phyloP scores from a whole-genome alignment of 2,113 vertebrate genomes.

The Tachycineta bicolor region DNA sequence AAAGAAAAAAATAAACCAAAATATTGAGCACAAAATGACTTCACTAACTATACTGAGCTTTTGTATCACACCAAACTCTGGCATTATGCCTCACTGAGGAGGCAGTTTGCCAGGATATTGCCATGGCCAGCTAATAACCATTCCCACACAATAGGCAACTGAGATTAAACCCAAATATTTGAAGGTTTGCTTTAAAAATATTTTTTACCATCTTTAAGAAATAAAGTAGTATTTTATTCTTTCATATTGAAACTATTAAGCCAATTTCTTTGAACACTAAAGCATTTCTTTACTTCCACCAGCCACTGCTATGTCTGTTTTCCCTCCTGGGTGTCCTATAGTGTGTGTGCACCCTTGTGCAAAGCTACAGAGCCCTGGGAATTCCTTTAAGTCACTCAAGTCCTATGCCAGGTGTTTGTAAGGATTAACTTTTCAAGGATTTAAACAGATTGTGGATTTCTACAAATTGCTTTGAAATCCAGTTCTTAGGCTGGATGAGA shows the following conservation, averaged over 20 bases:
- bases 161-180: neutral
- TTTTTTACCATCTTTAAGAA: conserved; percentile 21
- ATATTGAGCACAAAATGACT: neutral
- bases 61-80: conserved; percentile 19
- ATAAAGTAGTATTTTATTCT: conserved; percentile 15
- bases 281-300: neutral
- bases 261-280: neutral
- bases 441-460: conserved; percentile 16
- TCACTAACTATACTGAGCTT: neutral
- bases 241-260: conserved; percentile 28
- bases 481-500: neutral
- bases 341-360: neutral
- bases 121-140: conserved; percentile 45
- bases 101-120: conserved; percentile 39
- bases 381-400: conserved; percentile 12
- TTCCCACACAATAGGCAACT: neutral
- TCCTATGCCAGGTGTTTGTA: conserved; percentile 8
- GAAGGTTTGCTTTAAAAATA: conserved; percentile 20
- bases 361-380: neutral
- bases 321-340: neutral
- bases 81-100: conserved; percentile 11
- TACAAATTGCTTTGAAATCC: conserved; percentile 42
- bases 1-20: neutral
- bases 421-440: conserved; percentile 8
- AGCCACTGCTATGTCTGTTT: neutral